These are phyloP conservation scores for Sinocyclocheilus anophthalmus DNA, from an alignment of 2,113 vertebrate species.

Conservation along the genomic window DNA sequence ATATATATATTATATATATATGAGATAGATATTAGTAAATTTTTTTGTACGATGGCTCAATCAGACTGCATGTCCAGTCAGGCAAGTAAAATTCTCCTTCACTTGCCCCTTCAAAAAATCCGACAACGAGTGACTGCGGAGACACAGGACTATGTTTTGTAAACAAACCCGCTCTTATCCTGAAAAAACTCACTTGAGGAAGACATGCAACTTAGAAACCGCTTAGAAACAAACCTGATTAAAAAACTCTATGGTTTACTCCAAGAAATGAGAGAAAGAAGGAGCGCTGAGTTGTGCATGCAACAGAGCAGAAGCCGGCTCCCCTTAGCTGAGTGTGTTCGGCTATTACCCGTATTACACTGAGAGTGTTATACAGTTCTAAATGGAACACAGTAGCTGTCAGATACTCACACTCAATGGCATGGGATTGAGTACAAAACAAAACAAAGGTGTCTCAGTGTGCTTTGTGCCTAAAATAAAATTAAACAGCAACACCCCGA, in stretches of 20 bases:
- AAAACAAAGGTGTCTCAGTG: not conserved
- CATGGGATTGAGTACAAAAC: not conserved
- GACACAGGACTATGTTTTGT: too few species aligned
- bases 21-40: too few species aligned
- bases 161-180: too few species aligned
- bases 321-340: not conserved
- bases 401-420: not conserved
- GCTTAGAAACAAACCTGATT: not conserved
- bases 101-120: too few species aligned
- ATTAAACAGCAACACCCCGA: not conserved
- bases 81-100: too few species aligned
- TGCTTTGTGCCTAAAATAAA: not conserved
- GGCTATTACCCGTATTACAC: not conserved
- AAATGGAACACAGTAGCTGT: constrained; percentile 1
- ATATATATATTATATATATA: too few species aligned
- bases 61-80: too few species aligned
- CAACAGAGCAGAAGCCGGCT: not conserved
- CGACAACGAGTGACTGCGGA: too few species aligned
- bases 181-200: not conserved
- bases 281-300: not conserved
- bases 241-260: not conserved
- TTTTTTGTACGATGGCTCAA: too few species aligned
- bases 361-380: not conserved
- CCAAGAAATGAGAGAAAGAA: not conserved
- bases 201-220: not conserved